Conservation (phyloP, 2,113 vertebrate species). For the Hydropotes inermis region DNA sequence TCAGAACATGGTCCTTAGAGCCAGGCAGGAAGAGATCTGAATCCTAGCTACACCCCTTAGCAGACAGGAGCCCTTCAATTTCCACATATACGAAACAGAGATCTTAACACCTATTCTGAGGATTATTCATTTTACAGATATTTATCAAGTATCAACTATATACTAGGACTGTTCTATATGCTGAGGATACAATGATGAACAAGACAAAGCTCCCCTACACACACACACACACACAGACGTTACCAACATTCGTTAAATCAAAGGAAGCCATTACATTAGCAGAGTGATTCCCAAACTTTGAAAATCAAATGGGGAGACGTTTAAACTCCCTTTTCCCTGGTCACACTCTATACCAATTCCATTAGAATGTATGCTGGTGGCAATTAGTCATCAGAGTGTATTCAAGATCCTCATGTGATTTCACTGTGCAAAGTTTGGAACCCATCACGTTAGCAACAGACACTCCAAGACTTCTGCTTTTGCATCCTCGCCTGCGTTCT, state of each 20-base stretch:
- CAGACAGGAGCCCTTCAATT: background rate
- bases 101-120: background rate
- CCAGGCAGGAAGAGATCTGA: background rate
- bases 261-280: background rate
- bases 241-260: background rate
- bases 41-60: accelerated
- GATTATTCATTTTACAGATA: background rate
- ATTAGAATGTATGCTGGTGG: background rate
- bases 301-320: background rate
- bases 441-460: background rate
- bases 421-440: background rate
- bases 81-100: background rate
- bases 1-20: background rate
- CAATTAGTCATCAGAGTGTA: background rate
- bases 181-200: background rate
- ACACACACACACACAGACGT: background rate
- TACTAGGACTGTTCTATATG: background rate
- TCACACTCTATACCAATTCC: background rate
- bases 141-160: background rate
- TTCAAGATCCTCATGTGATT: background rate
- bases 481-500: background rate
- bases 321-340: background rate
- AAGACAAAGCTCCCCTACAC: background rate
- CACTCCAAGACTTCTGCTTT: background rate
- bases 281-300: background rate